phyloP scores from a whole-genome alignment of 2,113 vertebrate genomes.

The Lagopus leucura region DNA sequence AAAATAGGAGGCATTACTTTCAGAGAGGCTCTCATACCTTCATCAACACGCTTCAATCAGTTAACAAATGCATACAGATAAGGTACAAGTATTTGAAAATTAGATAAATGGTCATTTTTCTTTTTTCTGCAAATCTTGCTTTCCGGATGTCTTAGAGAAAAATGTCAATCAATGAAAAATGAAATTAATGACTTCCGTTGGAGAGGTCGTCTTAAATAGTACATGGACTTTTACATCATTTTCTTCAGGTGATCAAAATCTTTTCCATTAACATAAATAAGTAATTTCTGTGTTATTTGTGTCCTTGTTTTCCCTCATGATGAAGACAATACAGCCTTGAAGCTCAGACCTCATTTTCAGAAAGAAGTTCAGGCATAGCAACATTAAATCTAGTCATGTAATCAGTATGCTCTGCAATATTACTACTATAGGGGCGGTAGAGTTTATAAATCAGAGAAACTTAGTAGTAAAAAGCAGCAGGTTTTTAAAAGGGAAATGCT shows the following conservation, averaged over 20 bases:
- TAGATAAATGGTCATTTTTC: background rate
- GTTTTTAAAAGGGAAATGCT: conserved; percentile 57
- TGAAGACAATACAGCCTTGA: background rate
- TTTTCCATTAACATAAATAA: background rate
- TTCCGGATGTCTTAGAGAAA: background rate
- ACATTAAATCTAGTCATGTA: conserved; percentile 12
- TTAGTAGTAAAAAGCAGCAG: conserved; percentile 26
- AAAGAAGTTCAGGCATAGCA: background rate
- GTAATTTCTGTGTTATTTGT: conserved; percentile 9
- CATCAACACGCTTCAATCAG: background rate
- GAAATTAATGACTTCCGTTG: background rate
- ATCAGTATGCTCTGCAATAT: conserved; percentile 29
- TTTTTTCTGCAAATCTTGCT: background rate
- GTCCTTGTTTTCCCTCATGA: background rate
- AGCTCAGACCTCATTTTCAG: conserved; percentile 26
- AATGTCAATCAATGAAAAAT: background rate
- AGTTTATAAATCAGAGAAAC: conserved; percentile 59
- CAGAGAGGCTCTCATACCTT: background rate
- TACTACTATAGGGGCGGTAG: background rate
- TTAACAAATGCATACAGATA: background rate
- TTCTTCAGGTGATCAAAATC: background rate
- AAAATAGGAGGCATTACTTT: too few species aligned
- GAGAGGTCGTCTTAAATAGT: background rate
- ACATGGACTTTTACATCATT: background rate
- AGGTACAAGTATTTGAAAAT: background rate